phyloP scores from a whole-genome alignment of 1,140 invertebrate species.

The Adoxophyes honmai region DNA sequence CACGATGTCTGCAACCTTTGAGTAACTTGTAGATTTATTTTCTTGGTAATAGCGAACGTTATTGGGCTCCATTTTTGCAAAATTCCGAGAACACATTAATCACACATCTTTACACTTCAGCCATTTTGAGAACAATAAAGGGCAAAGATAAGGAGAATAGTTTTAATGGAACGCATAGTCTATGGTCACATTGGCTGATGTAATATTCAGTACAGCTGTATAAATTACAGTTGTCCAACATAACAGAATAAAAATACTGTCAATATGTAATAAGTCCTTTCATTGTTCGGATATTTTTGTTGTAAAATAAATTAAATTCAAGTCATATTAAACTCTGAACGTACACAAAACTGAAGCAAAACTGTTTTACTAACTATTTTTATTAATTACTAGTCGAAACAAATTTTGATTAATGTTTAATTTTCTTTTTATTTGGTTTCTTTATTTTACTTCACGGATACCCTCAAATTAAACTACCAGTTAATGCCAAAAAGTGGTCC shows the following conservation, averaged over 20 bases:
- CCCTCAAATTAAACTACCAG: too few species aligned
- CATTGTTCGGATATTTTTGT: too few species aligned
- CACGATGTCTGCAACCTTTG: slow-evolving; percentile 31
- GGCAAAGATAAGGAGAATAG: slow-evolving; percentile 12
- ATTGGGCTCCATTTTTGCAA: slow-evolving; percentile 62
- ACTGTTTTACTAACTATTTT: too few species aligned
- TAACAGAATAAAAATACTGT: too few species aligned
- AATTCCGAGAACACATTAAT: slow-evolving; percentile 33
- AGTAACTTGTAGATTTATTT: slow-evolving; percentile 44
- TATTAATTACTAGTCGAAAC: too few species aligned
- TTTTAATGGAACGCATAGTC: neutral
- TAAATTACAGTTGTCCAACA: too few species aligned
- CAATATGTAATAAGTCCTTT: too few species aligned
- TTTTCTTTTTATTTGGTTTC: too few species aligned
- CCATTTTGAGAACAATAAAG: slow-evolving; percentile 61
- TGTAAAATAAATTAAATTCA: neutral
- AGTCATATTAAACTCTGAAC: neutral
- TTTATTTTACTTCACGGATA: too few species aligned
- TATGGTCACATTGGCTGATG: slow-evolving; percentile 5
- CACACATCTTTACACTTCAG: slow-evolving; percentile 70
- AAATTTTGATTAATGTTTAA: too few species aligned
- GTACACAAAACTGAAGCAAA: neutral
- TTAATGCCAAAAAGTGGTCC: too few species aligned
- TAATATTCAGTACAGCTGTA: neutral
- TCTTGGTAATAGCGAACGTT: slow-evolving; percentile 46